Evolutionary conservation across 2,113 vertebrate species (phyloP), one percentile per base, ranked within the genome.

Genomic region (Symphodus melops): DNA sequence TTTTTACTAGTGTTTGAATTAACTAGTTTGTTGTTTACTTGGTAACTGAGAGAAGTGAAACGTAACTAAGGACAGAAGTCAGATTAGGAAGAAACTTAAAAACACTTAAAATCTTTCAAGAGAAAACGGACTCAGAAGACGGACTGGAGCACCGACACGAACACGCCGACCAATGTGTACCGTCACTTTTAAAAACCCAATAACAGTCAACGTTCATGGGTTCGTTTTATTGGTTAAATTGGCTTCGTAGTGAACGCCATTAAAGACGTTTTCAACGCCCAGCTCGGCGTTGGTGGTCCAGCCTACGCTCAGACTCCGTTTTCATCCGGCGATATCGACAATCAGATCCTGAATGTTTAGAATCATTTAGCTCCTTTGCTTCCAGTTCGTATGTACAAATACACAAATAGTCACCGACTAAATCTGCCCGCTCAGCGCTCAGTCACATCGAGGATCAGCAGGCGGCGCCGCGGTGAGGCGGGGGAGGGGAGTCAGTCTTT

Each of bases 371-470:
- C 19, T 55, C 79, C 46, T 42, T 44, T 33, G 28, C 10, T 2
- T 48, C 21, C n/a, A 5, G 42, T 70, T 17, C 28, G 8, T 72
- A 66, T 85, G 53, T 80, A 85, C 82, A 88, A 68, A 49, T 68
- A 73, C 69, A 86, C 70, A 82, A 83, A 76, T 57, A 70, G 63
- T 60, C 39, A 33, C 65, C 66, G 42, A 6, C 36, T 37, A 9
- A 64, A 54, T 42, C 69, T 4, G 37, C 62, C 56, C 1, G 28
- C 58, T 63, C 25, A 12, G 28, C 11, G 33, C 77, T 76, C 66
- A 54, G 36, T 69, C 69, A 48, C 72, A 49, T 17, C 28, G 78
- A 65, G 80, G 28, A 39, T 55, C 54, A 28, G 20, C 62, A 54
- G 54, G 46, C 46, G 17, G 17, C 19, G 46, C 46, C 4, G 46